Conservation (phyloP, 2,888 invertebrate genomes). For the Liodrosophila aerea region DNA sequence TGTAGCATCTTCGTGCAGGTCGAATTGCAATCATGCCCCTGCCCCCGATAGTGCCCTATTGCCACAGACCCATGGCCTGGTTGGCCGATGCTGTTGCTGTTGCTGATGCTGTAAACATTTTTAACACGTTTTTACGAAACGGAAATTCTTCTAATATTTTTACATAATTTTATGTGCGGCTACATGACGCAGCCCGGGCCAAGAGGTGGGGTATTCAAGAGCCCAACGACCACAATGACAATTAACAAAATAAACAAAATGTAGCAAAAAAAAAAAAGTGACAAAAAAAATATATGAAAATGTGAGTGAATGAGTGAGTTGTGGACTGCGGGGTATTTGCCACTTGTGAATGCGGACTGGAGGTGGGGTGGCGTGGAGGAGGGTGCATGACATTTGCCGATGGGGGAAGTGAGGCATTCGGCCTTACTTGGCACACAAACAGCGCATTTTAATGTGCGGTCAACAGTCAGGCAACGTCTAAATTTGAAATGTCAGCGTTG, state of each 20-base stretch:
- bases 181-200: conserved; percentile 1
- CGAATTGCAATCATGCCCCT: conserved; percentile 36
- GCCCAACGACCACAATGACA: conserved; percentile 43
- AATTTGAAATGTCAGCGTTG: conserved; percentile 73
- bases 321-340: conserved; percentile 18
- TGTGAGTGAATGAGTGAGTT: conserved; percentile 30
- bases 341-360: conserved; percentile 7
- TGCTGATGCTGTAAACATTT: conserved; percentile 43
- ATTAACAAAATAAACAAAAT: conserved; percentile 58
- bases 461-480: conserved; percentile 73
- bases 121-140: conserved; percentile 64
- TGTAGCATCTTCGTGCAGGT: conserved; percentile 61
- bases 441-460: conserved; percentile 70
- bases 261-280: conserved; percentile 32
- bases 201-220: background rate
- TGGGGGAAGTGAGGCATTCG: conserved; percentile 23
- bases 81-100: conserved; percentile 7
- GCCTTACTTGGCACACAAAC: conserved; percentile 62
- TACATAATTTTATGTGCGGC: conserved; percentile 57
- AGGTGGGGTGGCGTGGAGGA: background rate
- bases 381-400: conserved; percentile 1
- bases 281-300: conserved; percentile 3
- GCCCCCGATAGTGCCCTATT: conserved; percentile 15
- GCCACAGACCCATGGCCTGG: conserved; percentile 2
- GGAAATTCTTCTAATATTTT: conserved; percentile 60